These are phyloP conservation scores for Xiphophorus couchianus DNA, from an alignment of 2,113 vertebrate genomes.

Conservation along the genomic window DNA sequence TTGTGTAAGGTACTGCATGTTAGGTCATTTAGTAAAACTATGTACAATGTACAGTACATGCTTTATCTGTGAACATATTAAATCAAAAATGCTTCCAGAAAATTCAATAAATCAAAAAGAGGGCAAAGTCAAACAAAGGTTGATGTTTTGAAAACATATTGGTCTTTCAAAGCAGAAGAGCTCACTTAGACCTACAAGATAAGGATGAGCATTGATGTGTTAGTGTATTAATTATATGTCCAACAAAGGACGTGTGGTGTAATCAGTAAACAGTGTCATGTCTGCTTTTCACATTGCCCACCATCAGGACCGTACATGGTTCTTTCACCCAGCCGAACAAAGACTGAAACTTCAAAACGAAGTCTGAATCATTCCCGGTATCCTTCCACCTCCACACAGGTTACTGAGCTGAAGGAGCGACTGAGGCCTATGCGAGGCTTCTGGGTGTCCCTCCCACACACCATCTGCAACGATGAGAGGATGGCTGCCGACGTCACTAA, in stretches of 20 bases:
- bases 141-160: not conserved
- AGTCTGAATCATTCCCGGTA: constrained; percentile 64
- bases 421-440: constrained; percentile 86
- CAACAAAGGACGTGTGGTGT: constrained; percentile 25
- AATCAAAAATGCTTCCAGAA: not conserved
- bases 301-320: constrained; percentile 35
- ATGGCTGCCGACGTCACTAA: constrained; percentile 84
- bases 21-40: not conserved
- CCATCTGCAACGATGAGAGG: constrained; percentile 86
- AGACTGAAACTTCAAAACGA: constrained; percentile 50
- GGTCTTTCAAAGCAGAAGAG: constrained; percentile 6
- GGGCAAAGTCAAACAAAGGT: not conserved
- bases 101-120: not conserved
- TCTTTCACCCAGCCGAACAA: constrained; percentile 44
- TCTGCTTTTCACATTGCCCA: constrained; percentile 26
- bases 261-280: constrained; percentile 25
- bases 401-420: constrained; percentile 85
- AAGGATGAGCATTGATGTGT: not conserved
- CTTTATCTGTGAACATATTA: not conserved
- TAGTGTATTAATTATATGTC: constrained; percentile 31
- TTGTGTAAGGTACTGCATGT: too few relatives aligned
- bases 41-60: not conserved
- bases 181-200: constrained; percentile 11
- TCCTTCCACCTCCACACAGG: constrained; percentile 73
- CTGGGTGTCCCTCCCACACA: constrained; percentile 87